Evolutionary conservation across 2,888 invertebrate genomes (phyloP).

Genomic region (Meloe dianella): DNA sequence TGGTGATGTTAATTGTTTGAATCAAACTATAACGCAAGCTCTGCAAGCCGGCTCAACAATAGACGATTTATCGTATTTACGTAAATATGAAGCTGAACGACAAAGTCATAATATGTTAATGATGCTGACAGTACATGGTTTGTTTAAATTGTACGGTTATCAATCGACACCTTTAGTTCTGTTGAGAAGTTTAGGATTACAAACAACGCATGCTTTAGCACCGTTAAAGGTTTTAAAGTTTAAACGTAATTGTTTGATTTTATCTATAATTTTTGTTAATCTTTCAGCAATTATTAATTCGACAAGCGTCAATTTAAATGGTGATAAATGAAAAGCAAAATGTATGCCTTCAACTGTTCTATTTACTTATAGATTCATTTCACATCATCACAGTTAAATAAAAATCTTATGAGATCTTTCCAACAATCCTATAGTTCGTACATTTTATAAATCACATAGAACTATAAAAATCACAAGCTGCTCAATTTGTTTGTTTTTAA

Average conservation of each 20-base stretch:
- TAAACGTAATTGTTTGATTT: not conserved
- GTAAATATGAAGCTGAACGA: slow-evolving; percentile 82
- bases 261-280: not conserved
- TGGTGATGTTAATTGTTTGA: slow-evolving; percentile 84
- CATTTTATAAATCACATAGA: slow-evolving; percentile 24
- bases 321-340: not conserved
- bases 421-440: slow-evolving; percentile 25
- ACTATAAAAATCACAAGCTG: slow-evolving; percentile 20
- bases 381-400: slow-evolving; percentile 31
- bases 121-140: slow-evolving; percentile 84
- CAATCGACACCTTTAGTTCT: slow-evolving; percentile 77
- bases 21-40: slow-evolving; percentile 72
- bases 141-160: slow-evolving; percentile 83
- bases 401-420: slow-evolving; percentile 26
- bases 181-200: slow-evolving; percentile 82
- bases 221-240: slow-evolving; percentile 70
- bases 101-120: slow-evolving; percentile 89
- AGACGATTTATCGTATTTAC: slow-evolving; percentile 71
- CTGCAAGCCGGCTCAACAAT: slow-evolving; percentile 76
- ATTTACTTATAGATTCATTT: slow-evolving; percentile 15
- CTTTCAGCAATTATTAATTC: not conserved
- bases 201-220: slow-evolving; percentile 76
- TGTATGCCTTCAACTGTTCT: not conserved
- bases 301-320: not conserved
- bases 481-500: not conserved